Evolutionary conservation across 2,888 invertebrate genomes (phyloP).

Genomic region (Bellardia pandia): DNA sequence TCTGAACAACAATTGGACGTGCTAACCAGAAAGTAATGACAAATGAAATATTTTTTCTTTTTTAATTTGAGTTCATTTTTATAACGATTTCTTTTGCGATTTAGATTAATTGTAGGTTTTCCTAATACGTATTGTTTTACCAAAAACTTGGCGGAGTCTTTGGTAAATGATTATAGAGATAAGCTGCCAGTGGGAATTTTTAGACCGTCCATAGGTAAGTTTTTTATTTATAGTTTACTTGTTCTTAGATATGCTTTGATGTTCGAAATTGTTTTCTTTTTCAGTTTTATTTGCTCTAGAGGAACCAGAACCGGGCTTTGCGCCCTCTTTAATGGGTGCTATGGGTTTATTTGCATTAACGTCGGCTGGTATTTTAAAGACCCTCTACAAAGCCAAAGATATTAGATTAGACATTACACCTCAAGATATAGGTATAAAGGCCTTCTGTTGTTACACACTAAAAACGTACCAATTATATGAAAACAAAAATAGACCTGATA

Average conservation of each 20-base stretch:
- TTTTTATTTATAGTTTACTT: neutral
- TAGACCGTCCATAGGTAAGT: constrained; percentile 92
- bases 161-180: constrained; percentile 88
- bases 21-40: constrained; percentile 78
- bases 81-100: neutral
- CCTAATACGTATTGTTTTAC: constrained; percentile 97
- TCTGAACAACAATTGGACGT: constrained; percentile 73
- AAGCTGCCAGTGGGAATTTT: constrained; percentile 90
- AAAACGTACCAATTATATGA: constrained; percentile 42
- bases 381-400: constrained; percentile 71
- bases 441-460: constrained; percentile 38
- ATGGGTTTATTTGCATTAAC: constrained; percentile 78
- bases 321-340: constrained; percentile 78
- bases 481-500: constrained; percentile 28
- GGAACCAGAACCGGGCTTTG: constrained; percentile 79
- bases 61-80: too few relatives aligned
- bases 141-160: constrained; percentile 93
- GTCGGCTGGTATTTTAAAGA: constrained; percentile 78
- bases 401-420: constrained; percentile 77
- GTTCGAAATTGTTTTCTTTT: neutral
- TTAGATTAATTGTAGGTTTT: constrained; percentile 78
- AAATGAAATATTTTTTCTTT: too few relatives aligned
- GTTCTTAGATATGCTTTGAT: neutral
- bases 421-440: constrained; percentile 77
- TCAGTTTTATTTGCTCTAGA: constrained; percentile 76